phyloP scores from a whole-genome alignment of 2,888 invertebrate species.

The Tipula lateralis region DNA sequence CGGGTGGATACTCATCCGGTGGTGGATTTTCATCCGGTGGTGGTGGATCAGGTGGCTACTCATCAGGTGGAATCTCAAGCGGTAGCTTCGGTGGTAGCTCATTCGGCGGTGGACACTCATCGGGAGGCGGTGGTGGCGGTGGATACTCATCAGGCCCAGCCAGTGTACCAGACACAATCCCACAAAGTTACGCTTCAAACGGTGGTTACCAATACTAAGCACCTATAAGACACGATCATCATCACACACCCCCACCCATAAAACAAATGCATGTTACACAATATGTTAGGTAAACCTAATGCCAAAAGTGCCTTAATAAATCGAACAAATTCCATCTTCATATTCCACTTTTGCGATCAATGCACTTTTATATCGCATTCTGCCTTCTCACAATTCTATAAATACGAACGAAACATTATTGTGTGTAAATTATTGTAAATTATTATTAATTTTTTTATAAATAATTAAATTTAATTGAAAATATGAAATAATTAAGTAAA shows the following conservation, averaged over 20 bases:
- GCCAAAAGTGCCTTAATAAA: not conserved
- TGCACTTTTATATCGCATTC: not conserved
- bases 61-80: conserved; percentile 37
- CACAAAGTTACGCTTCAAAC: conserved; percentile 37
- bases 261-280: not conserved
- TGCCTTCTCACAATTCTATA: not conserved
- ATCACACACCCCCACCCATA: conserved; percentile 26
- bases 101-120: conserved; percentile 34
- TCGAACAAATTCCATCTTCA: not conserved
- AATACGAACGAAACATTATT: not conserved
- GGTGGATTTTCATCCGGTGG: conserved; percentile 38
- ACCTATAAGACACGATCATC: not conserved
- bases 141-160: conserved; percentile 35
- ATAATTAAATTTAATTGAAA: conserved; percentile 13
- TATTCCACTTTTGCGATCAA: not conserved
- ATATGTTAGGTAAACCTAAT: not conserved
- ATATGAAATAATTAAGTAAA: conserved; percentile 11
- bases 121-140: conserved; percentile 38
- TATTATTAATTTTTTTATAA: conserved; percentile 7
- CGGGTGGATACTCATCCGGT: conserved; percentile 36
- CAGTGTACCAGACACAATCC: conserved; percentile 35
- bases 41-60: conserved; percentile 32
- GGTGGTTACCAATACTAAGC: conserved; percentile 36
- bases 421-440: conserved; percentile 24
- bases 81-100: conserved; percentile 38